A percentile compares a stretch with the other conserved stretches of the same genome.
phyloP scores from a whole-genome alignment of 2,113 vertebrate species.

The Bubo blakistoni region DNA sequence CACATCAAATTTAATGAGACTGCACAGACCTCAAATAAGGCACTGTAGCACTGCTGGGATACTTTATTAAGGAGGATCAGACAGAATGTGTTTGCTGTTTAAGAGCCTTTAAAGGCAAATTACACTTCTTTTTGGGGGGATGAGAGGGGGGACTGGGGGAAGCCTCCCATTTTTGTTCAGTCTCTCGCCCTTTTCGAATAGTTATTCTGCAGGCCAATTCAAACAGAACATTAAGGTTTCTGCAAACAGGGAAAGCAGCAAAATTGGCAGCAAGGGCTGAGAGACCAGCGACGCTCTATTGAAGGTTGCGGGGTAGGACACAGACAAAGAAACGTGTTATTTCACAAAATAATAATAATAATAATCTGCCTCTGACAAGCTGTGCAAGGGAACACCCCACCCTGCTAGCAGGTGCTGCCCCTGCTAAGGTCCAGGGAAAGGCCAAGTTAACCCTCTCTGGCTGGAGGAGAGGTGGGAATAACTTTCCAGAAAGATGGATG shows the following conservation, averaged over 20 bases:
- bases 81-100: slow-evolving; percentile 61
- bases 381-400: not conserved
- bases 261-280: not conserved
- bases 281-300: not conserved
- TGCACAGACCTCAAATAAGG: slow-evolving; percentile 73
- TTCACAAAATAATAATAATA: not conserved
- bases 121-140: slow-evolving; percentile 44
- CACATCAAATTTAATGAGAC: slow-evolving; percentile 81
- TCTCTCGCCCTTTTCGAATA: not conserved
- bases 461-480: not conserved
- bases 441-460: not conserved
- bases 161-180: slow-evolving; percentile 7
- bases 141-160: not conserved
- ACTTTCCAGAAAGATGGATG: not conserved
- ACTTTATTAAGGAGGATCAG: slow-evolving; percentile 75
- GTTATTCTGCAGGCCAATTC: slow-evolving; percentile 11
- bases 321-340: slow-evolving; percentile 28
- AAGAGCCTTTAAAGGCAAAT: slow-evolving; percentile 69
- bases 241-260: slow-evolving; percentile 9
- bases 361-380: not conserved
- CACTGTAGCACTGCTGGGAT: slow-evolving; percentile 63
- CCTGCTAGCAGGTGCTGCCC: slow-evolving; percentile 8
- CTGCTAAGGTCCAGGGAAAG: not conserved
- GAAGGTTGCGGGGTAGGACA: not conserved
- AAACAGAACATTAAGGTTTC: slow-evolving; percentile 35